Evolutionary conservation across 2,113 vertebrate genomes (phyloP).

Genomic region (Noctilio leporinus): DNA sequence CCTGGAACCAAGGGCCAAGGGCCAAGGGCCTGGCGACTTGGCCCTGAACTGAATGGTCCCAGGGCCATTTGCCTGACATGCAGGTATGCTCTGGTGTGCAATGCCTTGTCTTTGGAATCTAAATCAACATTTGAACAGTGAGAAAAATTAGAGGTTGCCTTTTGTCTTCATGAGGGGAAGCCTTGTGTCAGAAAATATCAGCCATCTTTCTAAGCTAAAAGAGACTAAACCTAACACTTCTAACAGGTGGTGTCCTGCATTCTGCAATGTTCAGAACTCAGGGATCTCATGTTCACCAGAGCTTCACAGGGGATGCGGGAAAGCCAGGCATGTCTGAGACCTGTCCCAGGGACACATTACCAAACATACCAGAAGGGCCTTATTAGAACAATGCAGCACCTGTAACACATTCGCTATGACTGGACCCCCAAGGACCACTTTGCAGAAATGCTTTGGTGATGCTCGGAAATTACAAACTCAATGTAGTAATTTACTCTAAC

Average conservation of each 20-base stretch:
- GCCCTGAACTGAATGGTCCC: not conserved
- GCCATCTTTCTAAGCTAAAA: not conserved
- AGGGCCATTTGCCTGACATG: not conserved
- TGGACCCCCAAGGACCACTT: not conserved
- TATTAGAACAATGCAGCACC: not conserved
- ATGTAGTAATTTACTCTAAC: not conserved
- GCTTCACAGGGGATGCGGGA: not conserved
- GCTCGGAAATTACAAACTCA: not conserved
- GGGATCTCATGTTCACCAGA: not conserved
- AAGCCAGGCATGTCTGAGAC: not conserved
- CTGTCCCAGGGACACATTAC: not conserved
- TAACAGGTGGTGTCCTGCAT: not conserved
- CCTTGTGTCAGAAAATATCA: constrained; percentile 27
- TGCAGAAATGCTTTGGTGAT: not conserved
- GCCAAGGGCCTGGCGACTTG: not conserved
- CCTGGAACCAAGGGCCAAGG: not conserved
- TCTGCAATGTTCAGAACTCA: not conserved
- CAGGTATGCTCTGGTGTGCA: not conserved
- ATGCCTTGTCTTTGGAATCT: not conserved
- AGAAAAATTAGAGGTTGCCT: not conserved
- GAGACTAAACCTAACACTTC: not conserved
- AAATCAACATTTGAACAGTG: not conserved
- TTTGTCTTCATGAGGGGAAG: not conserved
- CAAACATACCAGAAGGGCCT: not conserved
- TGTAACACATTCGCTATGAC: not conserved